A percentile compares a stretch with the other conserved stretches of the same genome.
Conservation (phyloP, 2,113 vertebrate species). For the Ibidorhyncha struthersii region DNA sequence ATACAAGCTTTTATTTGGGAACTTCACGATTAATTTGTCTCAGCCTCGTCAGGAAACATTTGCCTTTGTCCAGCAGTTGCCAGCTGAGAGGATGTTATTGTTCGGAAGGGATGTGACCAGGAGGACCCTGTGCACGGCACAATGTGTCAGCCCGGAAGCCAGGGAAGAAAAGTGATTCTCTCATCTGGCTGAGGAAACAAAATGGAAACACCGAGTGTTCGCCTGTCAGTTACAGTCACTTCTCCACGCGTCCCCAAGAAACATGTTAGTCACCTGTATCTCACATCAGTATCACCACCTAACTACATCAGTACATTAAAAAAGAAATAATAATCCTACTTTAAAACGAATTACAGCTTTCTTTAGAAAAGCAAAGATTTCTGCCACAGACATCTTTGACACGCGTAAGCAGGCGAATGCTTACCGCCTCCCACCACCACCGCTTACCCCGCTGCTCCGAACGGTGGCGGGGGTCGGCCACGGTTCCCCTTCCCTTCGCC, state of each 20-base stretch:
- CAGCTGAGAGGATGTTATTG: slow-evolving; percentile 73
- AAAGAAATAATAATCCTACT: neutral
- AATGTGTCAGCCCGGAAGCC: slow-evolving; percentile 43
- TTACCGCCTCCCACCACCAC: fast-evolving
- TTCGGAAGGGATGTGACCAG: slow-evolving; percentile 53
- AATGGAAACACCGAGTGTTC: neutral
- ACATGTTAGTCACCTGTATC: neutral
- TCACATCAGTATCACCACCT: neutral
- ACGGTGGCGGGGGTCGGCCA: fast-evolving
- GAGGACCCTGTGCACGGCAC: neutral
- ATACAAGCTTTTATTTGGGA: neutral
- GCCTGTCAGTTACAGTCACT: neutral
- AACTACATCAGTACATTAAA: neutral
- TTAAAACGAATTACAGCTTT: neutral
- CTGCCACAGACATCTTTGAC: neutral
- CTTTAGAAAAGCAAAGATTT: neutral
- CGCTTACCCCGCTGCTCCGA: neutral
- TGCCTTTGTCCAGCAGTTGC: slow-evolving; percentile 18
- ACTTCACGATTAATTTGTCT: neutral
- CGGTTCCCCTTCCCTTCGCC: fast-evolving
- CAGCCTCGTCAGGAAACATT: neutral
- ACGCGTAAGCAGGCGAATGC: fast-evolving
- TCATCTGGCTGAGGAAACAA: slow-evolving; percentile 25
- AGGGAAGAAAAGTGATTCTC: slow-evolving; percentile 56
- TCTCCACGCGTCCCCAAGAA: neutral